Conservation (phyloP, 2,888 invertebrate genomes). For the Drosophila yooni region DNA sequence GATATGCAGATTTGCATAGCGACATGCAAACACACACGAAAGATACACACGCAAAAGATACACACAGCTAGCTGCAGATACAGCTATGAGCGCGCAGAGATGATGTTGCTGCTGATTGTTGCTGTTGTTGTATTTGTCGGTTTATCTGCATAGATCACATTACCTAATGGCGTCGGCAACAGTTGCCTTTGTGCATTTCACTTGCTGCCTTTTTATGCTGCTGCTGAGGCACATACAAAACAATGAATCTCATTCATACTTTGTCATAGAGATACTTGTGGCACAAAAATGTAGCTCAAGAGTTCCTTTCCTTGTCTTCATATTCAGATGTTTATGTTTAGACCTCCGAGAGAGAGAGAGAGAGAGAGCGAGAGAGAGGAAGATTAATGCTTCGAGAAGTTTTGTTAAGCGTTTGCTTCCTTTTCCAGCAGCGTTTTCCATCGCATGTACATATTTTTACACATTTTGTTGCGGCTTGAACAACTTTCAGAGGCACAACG, state of each 20-base stretch:
- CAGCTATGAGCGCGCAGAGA: conserved; percentile 16
- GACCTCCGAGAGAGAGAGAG: background rate
- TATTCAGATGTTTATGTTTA: background rate
- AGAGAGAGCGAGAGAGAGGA: background rate
- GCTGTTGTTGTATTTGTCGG: conserved; percentile 31
- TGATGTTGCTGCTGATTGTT: conserved; percentile 32
- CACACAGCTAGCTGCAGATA: conserved; percentile 16
- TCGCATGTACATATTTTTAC: background rate
- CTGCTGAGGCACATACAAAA: conserved; percentile 29
- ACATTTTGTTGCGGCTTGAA: background rate
- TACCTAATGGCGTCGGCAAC: conserved; percentile 72
- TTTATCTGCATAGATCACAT: conserved; percentile 65
- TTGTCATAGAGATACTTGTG: conserved; percentile 50
- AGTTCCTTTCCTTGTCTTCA: conserved; percentile 9
- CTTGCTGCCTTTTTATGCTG: conserved; percentile 53
- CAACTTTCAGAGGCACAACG: background rate
- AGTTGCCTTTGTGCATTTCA: conserved; percentile 56
- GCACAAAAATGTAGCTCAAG: conserved; percentile 45
- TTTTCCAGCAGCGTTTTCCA: conserved; percentile 13
- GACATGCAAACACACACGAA: conserved; percentile 11
- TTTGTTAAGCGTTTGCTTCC: conserved; percentile 25
- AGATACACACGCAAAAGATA: conserved; percentile 18
- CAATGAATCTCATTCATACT: conserved; percentile 52
- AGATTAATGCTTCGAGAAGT: conserved; percentile 20
- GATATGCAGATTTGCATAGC: conserved; percentile 72